Base-by-base conservation (phyloP, 2,113 vertebrate species). In the Machaerirhynchus nigripectus region DNA sequence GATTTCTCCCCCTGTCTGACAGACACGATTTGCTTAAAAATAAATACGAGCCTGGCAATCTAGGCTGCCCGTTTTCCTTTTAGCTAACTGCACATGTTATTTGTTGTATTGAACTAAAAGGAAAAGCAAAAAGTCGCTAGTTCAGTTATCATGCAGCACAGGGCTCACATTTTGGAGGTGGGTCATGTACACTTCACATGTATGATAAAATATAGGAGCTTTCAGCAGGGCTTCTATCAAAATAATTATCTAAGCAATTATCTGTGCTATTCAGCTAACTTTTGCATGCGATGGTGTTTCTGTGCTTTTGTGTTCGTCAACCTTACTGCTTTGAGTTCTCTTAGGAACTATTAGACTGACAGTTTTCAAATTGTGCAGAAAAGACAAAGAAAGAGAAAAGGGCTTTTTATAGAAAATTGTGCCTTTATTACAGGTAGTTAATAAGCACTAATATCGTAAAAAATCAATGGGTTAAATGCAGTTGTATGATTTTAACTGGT, bases 211-310 rank as follows among this genome's bases (percentile, higher is more conserved):
- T 57, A 76, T 7, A 57, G 86, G 81, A 76, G 94, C 95, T 94
- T 97, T 95, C 96, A 87, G 79, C 74, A 56, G 76, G 94, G 93
- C 93, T 96, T 97, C 97, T 95, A 85, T 95, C 97, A 97, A 95
- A 97, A 94, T 95, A 96, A 97, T 97, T 96, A 90, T 91, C 97
- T 82, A 89, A 93, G 96, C 96, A 95, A 91, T 97, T 96, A 97
- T 96, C 96, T 94, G 82, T 93, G 94, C 97, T 95, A 50, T 92
- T 95, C 95, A 81, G 94, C 65, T 96, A 96, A 91, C 96, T 97
- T 98, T 77, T 95, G 95, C 87, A 70, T 82, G 94, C 3, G 15
- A 33, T 90, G 95, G 96, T 94, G 96, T 97, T 95, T 84, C 93
- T 81, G 4, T 86, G 96, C 96, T 95, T 97, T 95, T 97, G 97